Conservation (phyloP, 1,140 invertebrate genomes). For the Piezodorus guildinii region DNA sequence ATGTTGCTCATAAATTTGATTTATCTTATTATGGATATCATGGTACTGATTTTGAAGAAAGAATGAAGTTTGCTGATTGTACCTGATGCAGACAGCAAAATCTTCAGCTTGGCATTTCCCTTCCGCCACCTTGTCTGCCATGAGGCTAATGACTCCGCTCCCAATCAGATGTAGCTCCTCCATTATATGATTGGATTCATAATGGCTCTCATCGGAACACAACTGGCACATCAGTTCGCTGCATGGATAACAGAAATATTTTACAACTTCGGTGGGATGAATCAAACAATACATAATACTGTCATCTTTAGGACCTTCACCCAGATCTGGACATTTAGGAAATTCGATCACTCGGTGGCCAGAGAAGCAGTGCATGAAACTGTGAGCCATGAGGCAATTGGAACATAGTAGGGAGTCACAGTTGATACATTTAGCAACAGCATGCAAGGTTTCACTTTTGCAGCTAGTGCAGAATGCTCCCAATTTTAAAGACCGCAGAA, state of each 20-base stretch:
- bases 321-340: conserved; percentile 29
- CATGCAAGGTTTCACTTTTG: conserved; percentile 71
- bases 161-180: conserved; percentile 67
- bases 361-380: conserved; percentile 97
- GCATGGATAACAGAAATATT: conserved; percentile 85
- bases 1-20: conserved; percentile 92
- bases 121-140: conserved; percentile 67
- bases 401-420: conserved; percentile 90
- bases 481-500: conserved; percentile 32
- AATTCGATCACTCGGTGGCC: conserved; percentile 82
- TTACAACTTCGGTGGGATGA: conserved; percentile 76
- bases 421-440: conserved; percentile 83
- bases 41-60: conserved; percentile 81
- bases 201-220: conserved; percentile 79
- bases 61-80: conserved; percentile 66
- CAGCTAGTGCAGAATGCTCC: conserved; percentile 63
- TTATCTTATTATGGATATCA: conserved; percentile 86
- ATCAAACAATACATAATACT: conserved; percentile 46
- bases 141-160: conserved; percentile 68
- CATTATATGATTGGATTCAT: conserved; percentile 69
- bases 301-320: conserved; percentile 39
- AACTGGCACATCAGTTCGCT: conserved; percentile 84
- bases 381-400: conserved; percentile 94
- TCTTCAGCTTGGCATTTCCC: conserved; percentile 72
- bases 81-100: conserved; percentile 68